phyloP scores from a whole-genome alignment of 2,797 vertebrate genomes.

The Poecilia wingei region DNA sequence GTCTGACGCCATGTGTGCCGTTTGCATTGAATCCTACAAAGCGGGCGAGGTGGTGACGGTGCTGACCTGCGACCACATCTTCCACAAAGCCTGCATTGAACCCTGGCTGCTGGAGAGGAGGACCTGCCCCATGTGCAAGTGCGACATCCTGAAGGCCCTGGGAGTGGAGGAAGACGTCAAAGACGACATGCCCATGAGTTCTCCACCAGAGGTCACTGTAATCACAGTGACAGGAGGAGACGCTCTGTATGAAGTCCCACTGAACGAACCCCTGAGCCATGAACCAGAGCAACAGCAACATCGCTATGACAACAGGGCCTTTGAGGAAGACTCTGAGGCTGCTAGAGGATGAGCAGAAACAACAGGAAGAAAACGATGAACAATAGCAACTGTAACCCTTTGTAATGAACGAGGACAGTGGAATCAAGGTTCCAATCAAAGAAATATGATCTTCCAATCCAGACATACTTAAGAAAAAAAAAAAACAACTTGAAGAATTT shows the following conservation, averaged over 20 bases:
- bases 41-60: conserved; percentile 88
- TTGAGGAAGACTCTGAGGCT: conserved; percentile 59
- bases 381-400: conserved; percentile 28
- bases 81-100: conserved; percentile 93
- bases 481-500: conserved; percentile 22
- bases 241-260: conserved; percentile 67
- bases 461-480: conserved; percentile 1
- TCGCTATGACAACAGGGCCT: conserved; percentile 77
- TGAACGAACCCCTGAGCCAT: conserved; percentile 50
- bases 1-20: conserved; percentile 87
- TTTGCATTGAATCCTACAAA: conserved; percentile 92
- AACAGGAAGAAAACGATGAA: conserved; percentile 32
- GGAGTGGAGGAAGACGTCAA: conserved; percentile 82
- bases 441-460: conserved; percentile 21
- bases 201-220: conserved; percentile 74
- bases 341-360: conserved; percentile 51
- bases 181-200: conserved; percentile 2
- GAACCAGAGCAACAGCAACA: conserved; percentile 49
- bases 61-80: conserved; percentile 93
- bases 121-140: conserved; percentile 97
- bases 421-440: conserved; percentile 33
- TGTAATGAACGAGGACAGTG: conserved; percentile 20
- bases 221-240: conserved; percentile 66
- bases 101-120: conserved; percentile 93
- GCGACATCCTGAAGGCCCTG: conserved; percentile 91